Percentiles rank a stretch among this genome's conserved stretches.
Conservation (phyloP, 2,113 vertebrate species). For the Takifugu bimaculatus region DNA sequence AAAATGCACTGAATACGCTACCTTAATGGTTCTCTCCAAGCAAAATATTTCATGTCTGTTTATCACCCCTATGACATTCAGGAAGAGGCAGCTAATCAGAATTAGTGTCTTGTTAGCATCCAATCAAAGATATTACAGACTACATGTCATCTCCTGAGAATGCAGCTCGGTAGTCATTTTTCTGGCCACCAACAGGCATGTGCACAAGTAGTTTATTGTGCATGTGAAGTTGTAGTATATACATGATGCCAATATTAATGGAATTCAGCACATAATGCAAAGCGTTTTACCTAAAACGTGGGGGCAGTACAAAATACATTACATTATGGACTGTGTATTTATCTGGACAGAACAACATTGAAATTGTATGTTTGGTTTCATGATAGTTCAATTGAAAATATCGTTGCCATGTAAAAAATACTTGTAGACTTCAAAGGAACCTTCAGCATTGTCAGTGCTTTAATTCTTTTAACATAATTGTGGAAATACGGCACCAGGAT, state of each 20-base stretch:
- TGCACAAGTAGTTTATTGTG: slow-evolving; percentile 20
- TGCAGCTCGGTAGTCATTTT: slow-evolving; percentile 26
- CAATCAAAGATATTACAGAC: slow-evolving; percentile 23
- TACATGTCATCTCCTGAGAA: slow-evolving; percentile 57
- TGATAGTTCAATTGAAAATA: background rate
- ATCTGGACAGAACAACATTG: background rate
- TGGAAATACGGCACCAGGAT: slow-evolving; percentile 36
- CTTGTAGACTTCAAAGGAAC: slow-evolving; percentile 56
- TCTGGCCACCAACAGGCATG: slow-evolving; percentile 26
- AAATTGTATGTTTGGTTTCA: slow-evolving; percentile 11
- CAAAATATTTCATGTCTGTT: background rate
- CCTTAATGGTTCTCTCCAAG: slow-evolving; percentile 13
- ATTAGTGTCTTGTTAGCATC: slow-evolving; percentile 4
- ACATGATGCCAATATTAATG: slow-evolving; percentile 19
- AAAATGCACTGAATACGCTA: slow-evolving; percentile 29
- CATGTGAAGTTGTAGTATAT: slow-evolving; percentile 38
- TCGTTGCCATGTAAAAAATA: too few species aligned
- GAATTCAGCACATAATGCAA: slow-evolving; percentile 51
- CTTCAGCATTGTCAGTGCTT: slow-evolving; percentile 39
- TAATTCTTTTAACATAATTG: slow-evolving; percentile 28
- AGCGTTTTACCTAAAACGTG: slow-evolving; percentile 28
- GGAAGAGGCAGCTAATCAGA: slow-evolving; percentile 22
- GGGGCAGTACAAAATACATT: slow-evolving; percentile 16
- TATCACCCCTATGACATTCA: slow-evolving; percentile 14
- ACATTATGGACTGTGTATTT: slow-evolving; percentile 3